A percentile compares a stretch with the other conserved stretches of the same genome.
These are phyloP conservation scores for Pagetopsis macropterus DNA, from an alignment of 2,797 vertebrate genomes.

Conservation along the genomic window DNA sequence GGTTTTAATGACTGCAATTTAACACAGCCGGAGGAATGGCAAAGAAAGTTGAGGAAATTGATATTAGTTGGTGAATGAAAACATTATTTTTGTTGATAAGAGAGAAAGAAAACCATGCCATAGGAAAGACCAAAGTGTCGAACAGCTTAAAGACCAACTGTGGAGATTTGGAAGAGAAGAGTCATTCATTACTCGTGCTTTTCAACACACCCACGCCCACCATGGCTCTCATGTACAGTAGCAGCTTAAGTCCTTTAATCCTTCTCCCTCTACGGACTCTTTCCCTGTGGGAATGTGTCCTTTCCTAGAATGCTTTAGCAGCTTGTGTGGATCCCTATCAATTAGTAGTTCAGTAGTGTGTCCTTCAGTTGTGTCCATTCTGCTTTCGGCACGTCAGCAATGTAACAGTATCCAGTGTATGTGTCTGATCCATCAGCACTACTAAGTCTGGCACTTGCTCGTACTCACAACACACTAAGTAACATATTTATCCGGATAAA, in stretches of 20 bases:
- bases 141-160: slow-evolving; percentile 10
- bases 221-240: slow-evolving; percentile 11
- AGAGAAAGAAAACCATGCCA: slow-evolving; percentile 6
- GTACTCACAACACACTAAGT: slow-evolving; percentile 43
- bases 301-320: slow-evolving; percentile 30
- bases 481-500: slow-evolving; percentile 76
- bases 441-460: slow-evolving; percentile 42
- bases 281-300: slow-evolving; percentile 24
- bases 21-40: not conserved
- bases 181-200: slow-evolving; percentile 36
- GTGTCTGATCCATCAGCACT: slow-evolving; percentile 32
- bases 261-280: slow-evolving; percentile 10
- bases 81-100: not conserved
- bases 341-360: slow-evolving; percentile 35
- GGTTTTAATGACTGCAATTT: not conserved
- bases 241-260: slow-evolving; percentile 38
- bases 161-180: slow-evolving; percentile 17
- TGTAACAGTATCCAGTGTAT: slow-evolving; percentile 7
- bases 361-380: slow-evolving; percentile 21
- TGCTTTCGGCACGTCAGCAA: slow-evolving; percentile 5
- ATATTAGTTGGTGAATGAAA: not conserved
- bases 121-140: slow-evolving; percentile 7
- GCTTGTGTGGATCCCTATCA: slow-evolving; percentile 52
- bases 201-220: slow-evolving; percentile 21
- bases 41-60: not conserved